phyloP scores from a whole-genome alignment of 2,113 vertebrate genomes.

The Arvicanthis niloticus region DNA sequence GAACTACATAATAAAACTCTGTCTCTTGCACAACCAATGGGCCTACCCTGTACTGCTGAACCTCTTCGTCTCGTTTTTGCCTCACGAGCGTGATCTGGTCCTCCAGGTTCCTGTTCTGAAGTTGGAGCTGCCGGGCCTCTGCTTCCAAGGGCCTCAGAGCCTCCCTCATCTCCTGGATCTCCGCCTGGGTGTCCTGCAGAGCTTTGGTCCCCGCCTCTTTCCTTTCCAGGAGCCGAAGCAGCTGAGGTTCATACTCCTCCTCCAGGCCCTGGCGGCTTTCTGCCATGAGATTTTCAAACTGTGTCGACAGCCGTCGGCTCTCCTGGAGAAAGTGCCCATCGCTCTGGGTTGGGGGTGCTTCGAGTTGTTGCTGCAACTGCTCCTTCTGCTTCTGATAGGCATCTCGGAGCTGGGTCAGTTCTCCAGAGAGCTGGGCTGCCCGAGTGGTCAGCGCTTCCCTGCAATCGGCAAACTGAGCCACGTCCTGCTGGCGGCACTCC shows the following conservation, averaged over 20 bases:
- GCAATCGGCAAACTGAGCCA: conserved; percentile 87
- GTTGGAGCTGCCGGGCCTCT: conserved; percentile 88
- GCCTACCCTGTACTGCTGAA: conserved; percentile 92
- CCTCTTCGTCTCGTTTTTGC: conserved; percentile 90
- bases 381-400: conserved; percentile 89
- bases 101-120: conserved; percentile 92
- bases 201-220: conserved; percentile 88
- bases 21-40: not conserved
- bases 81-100: conserved; percentile 91
- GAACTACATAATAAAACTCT: not conserved
- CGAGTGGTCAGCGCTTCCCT: conserved; percentile 89
- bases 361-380: conserved; percentile 83
- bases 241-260: conserved; percentile 93
- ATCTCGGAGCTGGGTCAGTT: conserved; percentile 87
- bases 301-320: conserved; percentile 89
- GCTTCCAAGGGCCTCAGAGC: conserved; percentile 90
- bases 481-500: conserved; percentile 88
- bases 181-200: conserved; percentile 89
- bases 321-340: conserved; percentile 89
- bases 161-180: conserved; percentile 90
- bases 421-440: conserved; percentile 88
- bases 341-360: conserved; percentile 80
- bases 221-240: conserved; percentile 92
- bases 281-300: conserved; percentile 93
- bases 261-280: conserved; percentile 91